Evolutionary conservation across 2,797 vertebrate genomes (phyloP), one percentile per base, ranked within the genome.

Genomic region (Hirundo rustica): DNA sequence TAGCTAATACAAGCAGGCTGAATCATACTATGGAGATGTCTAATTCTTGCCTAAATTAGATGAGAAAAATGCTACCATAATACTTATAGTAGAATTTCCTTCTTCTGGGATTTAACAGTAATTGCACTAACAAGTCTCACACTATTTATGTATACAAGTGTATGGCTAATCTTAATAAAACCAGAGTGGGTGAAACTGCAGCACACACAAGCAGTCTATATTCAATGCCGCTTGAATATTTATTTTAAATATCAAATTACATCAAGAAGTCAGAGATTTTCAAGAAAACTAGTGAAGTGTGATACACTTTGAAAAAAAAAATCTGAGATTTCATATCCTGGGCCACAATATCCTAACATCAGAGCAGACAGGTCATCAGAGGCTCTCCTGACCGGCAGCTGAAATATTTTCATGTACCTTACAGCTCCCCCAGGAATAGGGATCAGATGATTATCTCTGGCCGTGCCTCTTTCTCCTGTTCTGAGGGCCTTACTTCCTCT

Each of bases 281-380:
- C 61, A 60, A 92, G 57, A 95, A 91, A 42, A 92, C 66, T 60
- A 93, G 38, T 16, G 22, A 78, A 71, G 60, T 22, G 9, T 58
- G 44, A 95, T 83, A 93, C 57, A 89, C 60, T 42, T 67, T 4
- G 27, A 76, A 96, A 93, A 96, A n/a, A n/a, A 94, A 84, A 74
- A 36, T 29, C 62, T 88, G 45, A 51, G 19, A 51, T 34, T 70
- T 48, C 21, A 18, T 17, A 42, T 26, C 25, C 40, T 48, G 65
- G 40, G 14, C 16, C 20, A 61, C 40, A 54, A 26, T 25, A 61
- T 30, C 17, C 2, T 11, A 54, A 23, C 13, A 54, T 17, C 27
- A 68, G 40, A 62, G 29, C 34, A 50, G 21, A 36, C 21, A 74
- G 11, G 70, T 57, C 61, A 57, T 21, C 30, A 61, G 29, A 34